Percentiles rank a stretch among this genome's conserved stretches.
phyloP scores from a whole-genome alignment of 2,888 invertebrate species.

The Temnothorax ravouxi region DNA sequence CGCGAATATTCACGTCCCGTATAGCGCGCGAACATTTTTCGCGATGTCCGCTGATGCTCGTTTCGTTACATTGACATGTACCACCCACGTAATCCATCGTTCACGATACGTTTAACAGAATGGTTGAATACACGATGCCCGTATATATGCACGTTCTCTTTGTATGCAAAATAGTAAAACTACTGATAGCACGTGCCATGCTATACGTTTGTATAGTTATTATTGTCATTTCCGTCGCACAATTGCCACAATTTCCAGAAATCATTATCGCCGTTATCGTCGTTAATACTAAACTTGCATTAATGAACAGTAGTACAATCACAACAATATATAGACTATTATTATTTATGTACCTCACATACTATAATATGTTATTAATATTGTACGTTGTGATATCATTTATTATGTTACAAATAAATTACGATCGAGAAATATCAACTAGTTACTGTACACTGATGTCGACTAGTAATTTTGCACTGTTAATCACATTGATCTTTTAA shows the following conservation, averaged over 20 bases:
- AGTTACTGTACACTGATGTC: neutral
- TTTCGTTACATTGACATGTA: constrained; percentile 53
- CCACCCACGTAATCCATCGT: constrained; percentile 44
- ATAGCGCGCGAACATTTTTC: constrained; percentile 46
- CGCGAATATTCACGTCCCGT: constrained; percentile 61
- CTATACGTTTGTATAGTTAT: neutral
- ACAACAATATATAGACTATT: neutral
- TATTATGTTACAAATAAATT: neutral
- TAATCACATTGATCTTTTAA: constrained; percentile 29
- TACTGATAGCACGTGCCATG: constrained; percentile 1
- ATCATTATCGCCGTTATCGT: constrained; percentile 5
- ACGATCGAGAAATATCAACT: neutral
- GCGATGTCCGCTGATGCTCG: constrained; percentile 57
- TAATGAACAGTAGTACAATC: neutral
- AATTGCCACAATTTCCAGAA: constrained; percentile 16
- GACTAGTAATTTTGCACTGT: neutral
- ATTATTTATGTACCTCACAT: neutral
- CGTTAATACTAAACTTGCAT: neutral
- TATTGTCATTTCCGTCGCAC: neutral
- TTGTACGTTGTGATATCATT: neutral
- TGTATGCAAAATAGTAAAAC: constrained; percentile 43
- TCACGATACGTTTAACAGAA: constrained; percentile 53
- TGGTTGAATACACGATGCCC: constrained; percentile 19
- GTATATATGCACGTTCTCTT: constrained; percentile 17
- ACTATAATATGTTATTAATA: constrained; percentile 9